Evolutionary conservation across 2,888 invertebrate species (phyloP).

Genomic region (Andrena trimmerana): DNA sequence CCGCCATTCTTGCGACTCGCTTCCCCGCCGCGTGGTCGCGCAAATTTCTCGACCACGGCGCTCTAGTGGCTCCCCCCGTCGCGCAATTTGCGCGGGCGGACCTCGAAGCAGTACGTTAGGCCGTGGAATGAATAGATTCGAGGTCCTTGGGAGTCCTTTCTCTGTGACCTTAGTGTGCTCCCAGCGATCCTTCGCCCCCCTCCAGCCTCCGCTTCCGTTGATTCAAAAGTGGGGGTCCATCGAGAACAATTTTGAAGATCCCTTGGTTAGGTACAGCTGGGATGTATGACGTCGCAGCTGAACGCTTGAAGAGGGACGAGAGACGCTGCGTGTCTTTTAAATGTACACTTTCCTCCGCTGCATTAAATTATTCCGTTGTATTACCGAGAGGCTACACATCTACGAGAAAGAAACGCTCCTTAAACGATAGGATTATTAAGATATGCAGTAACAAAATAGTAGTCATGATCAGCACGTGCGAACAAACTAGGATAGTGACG

Average conservation of each 20-base stretch:
- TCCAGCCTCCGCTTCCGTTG: not conserved
- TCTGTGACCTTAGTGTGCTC: constrained; percentile 2
- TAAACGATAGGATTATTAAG: constrained; percentile 35
- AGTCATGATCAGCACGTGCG: constrained; percentile 29
- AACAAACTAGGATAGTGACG: constrained; percentile 41
- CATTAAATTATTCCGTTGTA: constrained; percentile 43
- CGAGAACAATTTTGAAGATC: too few relatives aligned
- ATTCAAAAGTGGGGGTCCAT: not conserved
- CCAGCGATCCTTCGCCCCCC: constrained; percentile 17
- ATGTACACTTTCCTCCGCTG: constrained; percentile 18
- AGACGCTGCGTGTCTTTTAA: constrained; percentile 36
- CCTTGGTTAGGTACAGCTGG: too few relatives aligned
- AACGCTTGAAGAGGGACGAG: constrained; percentile 44
- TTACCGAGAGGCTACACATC: constrained; percentile 38
- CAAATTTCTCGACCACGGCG: constrained; percentile 12
- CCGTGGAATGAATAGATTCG: constrained; percentile 66
- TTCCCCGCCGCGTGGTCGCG: not conserved
- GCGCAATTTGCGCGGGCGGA: constrained; percentile 33
- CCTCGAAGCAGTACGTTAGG: constrained; percentile 59
- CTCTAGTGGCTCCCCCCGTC: not conserved
- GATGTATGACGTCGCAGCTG: constrained; percentile 9
- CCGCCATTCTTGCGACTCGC: constrained; percentile 26
- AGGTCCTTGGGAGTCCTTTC: constrained; percentile 29
- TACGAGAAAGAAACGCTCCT: constrained; percentile 27
- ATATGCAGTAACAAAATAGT: constrained; percentile 39